A percentile compares a stretch with the other conserved stretches of the same genome.
Evolutionary conservation across 1,140 invertebrate species (phyloP).

Genomic region (Cyclargus thomasi): DNA sequence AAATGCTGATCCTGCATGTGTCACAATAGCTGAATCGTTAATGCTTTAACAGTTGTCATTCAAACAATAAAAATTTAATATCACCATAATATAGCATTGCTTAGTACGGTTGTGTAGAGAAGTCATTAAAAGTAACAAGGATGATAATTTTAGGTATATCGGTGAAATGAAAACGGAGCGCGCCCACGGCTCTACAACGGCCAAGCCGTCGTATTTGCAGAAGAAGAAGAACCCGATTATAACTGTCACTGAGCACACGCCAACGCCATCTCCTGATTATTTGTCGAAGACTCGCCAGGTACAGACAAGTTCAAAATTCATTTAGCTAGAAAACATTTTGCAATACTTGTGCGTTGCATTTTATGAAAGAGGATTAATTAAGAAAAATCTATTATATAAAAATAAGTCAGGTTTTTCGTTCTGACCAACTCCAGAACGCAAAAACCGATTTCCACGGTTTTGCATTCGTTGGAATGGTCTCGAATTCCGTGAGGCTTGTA

Average conservation of each 20-base stretch:
- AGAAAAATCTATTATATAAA: no score
- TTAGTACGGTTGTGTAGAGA: neutral
- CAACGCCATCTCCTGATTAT: conserved; percentile 89
- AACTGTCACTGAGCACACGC: conserved; percentile 96
- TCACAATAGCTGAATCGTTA: conserved; percentile 11
- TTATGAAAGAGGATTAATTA: no score
- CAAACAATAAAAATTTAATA: conserved; percentile 11
- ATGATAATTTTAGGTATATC: conserved; percentile 74
- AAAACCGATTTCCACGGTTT: no score
- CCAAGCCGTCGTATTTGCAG: conserved; percentile 44
- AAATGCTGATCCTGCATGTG: conserved; percentile 5
- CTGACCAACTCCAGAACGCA: no score
- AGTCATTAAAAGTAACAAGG: neutral
- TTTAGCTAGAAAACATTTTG: no score
- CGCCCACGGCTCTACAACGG: conserved; percentile 46
- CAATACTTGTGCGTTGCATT: no score
- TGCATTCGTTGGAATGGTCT: no score
- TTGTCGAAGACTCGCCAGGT: conserved; percentile 84
- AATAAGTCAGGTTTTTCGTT: no score
- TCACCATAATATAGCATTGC: conserved; percentile 10
- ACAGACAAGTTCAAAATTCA: conserved; percentile 26
- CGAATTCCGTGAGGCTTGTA: no score
- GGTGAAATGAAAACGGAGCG: conserved; percentile 77
- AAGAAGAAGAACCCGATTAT: conserved; percentile 90
- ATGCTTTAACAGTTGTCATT: neutral